Evolutionary conservation across 2,888 invertebrate genomes (phyloP).

Genomic region (Cheilosia grossa): DNA sequence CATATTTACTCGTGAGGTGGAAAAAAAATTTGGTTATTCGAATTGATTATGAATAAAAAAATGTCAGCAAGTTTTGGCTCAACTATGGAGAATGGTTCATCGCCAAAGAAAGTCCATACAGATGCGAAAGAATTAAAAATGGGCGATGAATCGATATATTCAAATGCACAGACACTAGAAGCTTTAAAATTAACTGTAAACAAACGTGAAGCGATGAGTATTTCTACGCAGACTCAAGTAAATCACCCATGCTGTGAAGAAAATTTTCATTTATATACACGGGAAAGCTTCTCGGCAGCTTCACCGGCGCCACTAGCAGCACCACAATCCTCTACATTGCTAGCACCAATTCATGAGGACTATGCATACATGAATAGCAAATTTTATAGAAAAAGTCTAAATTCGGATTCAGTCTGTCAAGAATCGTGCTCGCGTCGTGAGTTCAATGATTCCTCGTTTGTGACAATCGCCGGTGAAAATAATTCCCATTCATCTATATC

Average conservation of each 20-base stretch:
- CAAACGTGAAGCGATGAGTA: constrained; percentile 19
- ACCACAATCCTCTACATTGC: constrained; percentile 23
- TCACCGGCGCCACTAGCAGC: constrained; percentile 12
- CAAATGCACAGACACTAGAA: constrained; percentile 32
- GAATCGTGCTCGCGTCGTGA: constrained; percentile 60
- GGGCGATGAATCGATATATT: background rate
- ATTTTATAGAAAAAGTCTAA: constrained; percentile 39
- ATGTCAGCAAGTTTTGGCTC: constrained; percentile 28
- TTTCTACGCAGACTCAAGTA: constrained; percentile 33
- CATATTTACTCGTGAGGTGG: background rate
- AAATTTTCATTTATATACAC: constrained; percentile 15
- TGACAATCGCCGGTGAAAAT: constrained; percentile 39
- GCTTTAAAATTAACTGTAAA: constrained; percentile 31
- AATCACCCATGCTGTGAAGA: constrained; percentile 38
- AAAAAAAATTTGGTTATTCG: constrained; percentile 6
- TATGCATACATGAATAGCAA: constrained; percentile 33
- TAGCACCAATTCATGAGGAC: constrained; percentile 33
- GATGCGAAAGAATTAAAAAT: constrained; percentile 6
- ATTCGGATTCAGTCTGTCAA: constrained; percentile 62
- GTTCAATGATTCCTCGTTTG: constrained; percentile 50
- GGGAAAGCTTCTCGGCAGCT: constrained; percentile 33
- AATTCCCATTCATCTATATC: constrained; percentile 44
- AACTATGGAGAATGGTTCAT: constrained; percentile 11
- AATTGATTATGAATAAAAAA: constrained; percentile 17
- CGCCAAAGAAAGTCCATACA: constrained; percentile 13